Conservation (phyloP, 2,113 vertebrate genomes). For the Pterocles orientalis region DNA sequence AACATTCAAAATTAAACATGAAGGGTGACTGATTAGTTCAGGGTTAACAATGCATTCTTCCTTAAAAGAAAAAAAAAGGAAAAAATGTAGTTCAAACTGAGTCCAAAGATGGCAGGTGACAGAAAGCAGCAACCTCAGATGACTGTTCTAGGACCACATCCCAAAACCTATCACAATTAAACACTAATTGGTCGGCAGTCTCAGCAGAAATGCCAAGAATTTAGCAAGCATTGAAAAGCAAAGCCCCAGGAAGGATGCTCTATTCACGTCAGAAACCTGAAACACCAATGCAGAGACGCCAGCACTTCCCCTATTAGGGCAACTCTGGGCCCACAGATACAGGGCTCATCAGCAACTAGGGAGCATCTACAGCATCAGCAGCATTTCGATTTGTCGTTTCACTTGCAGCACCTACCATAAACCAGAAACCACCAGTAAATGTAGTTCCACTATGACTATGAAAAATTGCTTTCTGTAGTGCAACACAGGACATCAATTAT, state of each 20-base stretch:
- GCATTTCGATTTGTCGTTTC: not conserved
- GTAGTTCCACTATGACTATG: not conserved
- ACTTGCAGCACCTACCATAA: not conserved
- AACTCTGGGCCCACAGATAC: not conserved
- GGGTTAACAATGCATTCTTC: not conserved
- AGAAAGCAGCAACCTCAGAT: slow-evolving; percentile 7
- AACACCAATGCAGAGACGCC: not conserved
- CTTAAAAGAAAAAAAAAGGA: not conserved
- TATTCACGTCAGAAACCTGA: not conserved
- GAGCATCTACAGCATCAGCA: not conserved
- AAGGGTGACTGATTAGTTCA: not conserved
- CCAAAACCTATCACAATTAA: slow-evolving; percentile 53
- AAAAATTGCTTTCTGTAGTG: not conserved
- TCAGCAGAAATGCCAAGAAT: slow-evolving; percentile 4
- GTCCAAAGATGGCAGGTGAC: not conserved
- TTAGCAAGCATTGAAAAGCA: not conserved
- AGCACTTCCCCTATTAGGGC: not conserved
- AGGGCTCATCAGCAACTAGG: not conserved
- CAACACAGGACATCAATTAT: not conserved
- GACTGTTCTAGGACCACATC: slow-evolving; percentile 52
- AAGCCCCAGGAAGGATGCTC: not conserved
- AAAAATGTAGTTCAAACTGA: not conserved
- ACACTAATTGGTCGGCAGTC: slow-evolving; percentile 44
- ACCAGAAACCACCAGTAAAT: not conserved
- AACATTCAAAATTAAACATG: not conserved